Percentiles rank a stretch among this genome's conserved stretches.
Evolutionary conservation across 2,797 vertebrate genomes (phyloP).

Genomic region (Denticeps clupeoides): DNA sequence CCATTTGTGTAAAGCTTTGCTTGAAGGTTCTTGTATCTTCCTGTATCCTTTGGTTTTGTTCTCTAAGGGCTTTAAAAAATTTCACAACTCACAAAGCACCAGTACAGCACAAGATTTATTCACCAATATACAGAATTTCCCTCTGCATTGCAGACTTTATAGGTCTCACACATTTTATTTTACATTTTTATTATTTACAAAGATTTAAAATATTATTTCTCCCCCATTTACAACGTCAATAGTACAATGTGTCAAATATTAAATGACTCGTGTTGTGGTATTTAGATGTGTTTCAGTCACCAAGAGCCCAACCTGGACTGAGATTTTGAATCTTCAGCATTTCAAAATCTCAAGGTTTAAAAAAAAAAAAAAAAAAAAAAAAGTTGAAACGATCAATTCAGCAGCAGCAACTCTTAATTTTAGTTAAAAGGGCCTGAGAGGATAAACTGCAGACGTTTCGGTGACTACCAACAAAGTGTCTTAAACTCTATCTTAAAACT

Average conservation of each 20-base stretch:
- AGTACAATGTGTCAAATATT: slow-evolving; percentile 82
- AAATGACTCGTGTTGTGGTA: slow-evolving; percentile 25
- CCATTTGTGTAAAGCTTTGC: no score
- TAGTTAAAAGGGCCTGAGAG: slow-evolving; percentile 18
- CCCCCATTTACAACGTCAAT: slow-evolving; percentile 83
- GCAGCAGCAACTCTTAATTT: slow-evolving; percentile 5
- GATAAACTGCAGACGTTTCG: slow-evolving; percentile 5
- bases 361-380: neutral
- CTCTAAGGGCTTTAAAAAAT: neutral
- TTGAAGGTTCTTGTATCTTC: no score
- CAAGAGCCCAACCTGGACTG: no score
- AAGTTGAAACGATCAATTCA: neutral
- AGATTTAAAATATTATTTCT: slow-evolving; percentile 87
- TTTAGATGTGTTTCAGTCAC: slow-evolving; percentile 1
- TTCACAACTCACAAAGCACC: neutral
- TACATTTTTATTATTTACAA: slow-evolving; percentile 87
- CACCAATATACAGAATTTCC: slow-evolving; percentile 80
- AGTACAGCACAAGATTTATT: slow-evolving; percentile 84
- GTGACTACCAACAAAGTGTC: slow-evolving; percentile 3
- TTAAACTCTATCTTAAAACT: neutral
- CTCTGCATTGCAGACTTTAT: slow-evolving; percentile 66
- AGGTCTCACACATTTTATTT: slow-evolving; percentile 46
- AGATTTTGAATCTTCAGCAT: neutral
- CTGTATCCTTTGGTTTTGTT: no score
- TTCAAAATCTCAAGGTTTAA: neutral